Evolutionary conservation across 2,888 invertebrate species (phyloP), one percentile per base, ranked within the genome.

Genomic region (Lepidochitona cinerea): DNA sequence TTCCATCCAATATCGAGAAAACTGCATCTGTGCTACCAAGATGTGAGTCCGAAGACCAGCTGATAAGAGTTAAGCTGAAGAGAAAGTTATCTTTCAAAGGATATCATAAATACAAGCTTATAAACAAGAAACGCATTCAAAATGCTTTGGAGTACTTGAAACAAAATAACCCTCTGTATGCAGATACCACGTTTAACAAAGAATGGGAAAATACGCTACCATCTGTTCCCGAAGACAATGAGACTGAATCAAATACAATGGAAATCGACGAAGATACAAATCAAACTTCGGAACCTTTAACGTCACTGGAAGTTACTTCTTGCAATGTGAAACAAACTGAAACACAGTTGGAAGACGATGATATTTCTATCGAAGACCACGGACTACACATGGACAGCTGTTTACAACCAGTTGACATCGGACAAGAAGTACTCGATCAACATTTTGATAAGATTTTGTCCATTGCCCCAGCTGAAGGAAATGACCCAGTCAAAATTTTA

Each of bases 31-130:
- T 68, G 36, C 65, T 81, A n/a, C 81, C 79, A n/a, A 71, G 78
- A 69, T n/a, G 23, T 37, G 36, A 69, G 35, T 54, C 67, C 33
- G 73, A 75, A 18, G 36, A 66, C 32, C 53, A 70, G 41, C 37
- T 77, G 12, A 64, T 80, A 12, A 52, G 52, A 41, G 68, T 80
- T 3, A 77, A 79, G 29, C 66, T 80, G 59, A 80, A 80, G 71
- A 59, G 79, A 18, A 79, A 77, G 52, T 35, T 79, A 33, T 9
- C 66, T 14, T 79, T 74, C 67, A 74, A 73, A 37, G 74, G 75
- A 14, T 73, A 79, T 70, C 66, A 71, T 59, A 41, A 68, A n/a
- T 77, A 73, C 68, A 75, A 75, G 36, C 52, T 54, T 37, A 72
- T 79, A n/a, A 37, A 73, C 37, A 35, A 70, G 18, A 12, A 41